These are phyloP conservation scores for Pholis gunnellus DNA, from an alignment of 2,113 vertebrate genomes.

Conservation along the genomic window DNA sequence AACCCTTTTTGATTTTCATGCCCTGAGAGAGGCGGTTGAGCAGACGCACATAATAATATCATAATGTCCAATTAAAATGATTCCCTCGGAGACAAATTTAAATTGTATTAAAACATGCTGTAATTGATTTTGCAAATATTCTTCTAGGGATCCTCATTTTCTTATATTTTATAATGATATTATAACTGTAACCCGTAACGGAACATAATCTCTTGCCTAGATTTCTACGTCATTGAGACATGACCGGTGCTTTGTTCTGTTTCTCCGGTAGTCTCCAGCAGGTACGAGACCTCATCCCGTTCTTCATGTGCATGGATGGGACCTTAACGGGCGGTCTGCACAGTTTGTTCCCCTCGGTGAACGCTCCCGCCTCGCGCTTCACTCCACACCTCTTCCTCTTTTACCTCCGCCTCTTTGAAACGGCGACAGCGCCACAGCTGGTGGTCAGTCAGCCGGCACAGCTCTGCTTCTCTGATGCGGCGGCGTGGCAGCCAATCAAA, in stretches of 20 bases:
- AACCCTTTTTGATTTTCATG: too few species aligned
- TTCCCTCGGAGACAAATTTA: too few species aligned
- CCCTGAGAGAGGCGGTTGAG: too few species aligned
- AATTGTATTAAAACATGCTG: too few species aligned
- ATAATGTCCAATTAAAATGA: too few species aligned
- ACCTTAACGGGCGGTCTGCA: conserved; percentile 44
- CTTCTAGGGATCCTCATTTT: too few species aligned
- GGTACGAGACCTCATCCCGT: conserved; percentile 69
- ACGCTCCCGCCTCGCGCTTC: conserved; percentile 57
- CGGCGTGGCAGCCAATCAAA: conserved; percentile 69
- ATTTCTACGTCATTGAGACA: neutral
- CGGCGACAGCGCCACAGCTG: conserved; percentile 63
- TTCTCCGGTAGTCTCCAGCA: conserved; percentile 48
- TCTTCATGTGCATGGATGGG: conserved; percentile 74
- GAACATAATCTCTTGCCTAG: neutral
- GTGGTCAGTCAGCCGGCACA: neutral
- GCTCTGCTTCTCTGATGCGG: conserved; percentile 28
- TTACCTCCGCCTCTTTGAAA: conserved; percentile 77
- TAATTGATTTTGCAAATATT: too few species aligned
- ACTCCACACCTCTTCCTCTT: conserved; percentile 63
- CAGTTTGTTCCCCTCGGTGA: conserved; percentile 35
- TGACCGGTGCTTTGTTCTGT: neutral
- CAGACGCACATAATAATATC: too few species aligned
- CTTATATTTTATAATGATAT: neutral
- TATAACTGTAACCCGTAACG: neutral